Conservation (phyloP, 2,797 vertebrate species). For the Decapterus maruadsi region DNA sequence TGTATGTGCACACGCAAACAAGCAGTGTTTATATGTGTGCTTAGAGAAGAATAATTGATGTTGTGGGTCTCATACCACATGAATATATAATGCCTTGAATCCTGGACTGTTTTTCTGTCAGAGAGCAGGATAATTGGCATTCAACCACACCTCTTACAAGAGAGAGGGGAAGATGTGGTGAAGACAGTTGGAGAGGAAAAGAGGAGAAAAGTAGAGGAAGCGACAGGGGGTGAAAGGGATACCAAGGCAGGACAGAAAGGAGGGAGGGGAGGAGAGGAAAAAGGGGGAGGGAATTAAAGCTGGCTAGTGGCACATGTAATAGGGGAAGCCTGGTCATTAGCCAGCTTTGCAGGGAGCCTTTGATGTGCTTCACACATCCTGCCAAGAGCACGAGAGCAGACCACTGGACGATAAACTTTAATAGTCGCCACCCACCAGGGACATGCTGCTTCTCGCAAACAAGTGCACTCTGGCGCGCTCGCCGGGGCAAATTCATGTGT, state of each 20-base stretch:
- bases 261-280: background rate
- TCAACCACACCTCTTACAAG: conserved; percentile 48
- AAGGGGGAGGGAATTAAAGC: conserved; percentile 32
- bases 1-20: conserved; percentile 26
- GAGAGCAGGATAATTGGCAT: conserved; percentile 63
- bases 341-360: conserved; percentile 51
- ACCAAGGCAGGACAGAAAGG: background rate
- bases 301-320: conserved; percentile 39
- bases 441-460: conserved; percentile 46
- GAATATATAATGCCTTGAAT: conserved; percentile 69
- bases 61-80: conserved; percentile 53
- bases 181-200: background rate
- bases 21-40: conserved; percentile 36
- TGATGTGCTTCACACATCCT: conserved; percentile 63
- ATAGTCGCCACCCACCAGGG: conserved; percentile 64
- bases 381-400: conserved; percentile 53
- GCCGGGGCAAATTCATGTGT: background rate
- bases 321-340: conserved; percentile 66
- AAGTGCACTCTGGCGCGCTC: conserved; percentile 25
- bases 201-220: conserved; percentile 1
- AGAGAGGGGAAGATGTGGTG: conserved; percentile 15
- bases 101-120: conserved; percentile 51
- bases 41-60: conserved; percentile 74
- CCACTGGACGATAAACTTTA: conserved; percentile 69
- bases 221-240: conserved; percentile 8